These are phyloP conservation scores for Aplidium turbinatum DNA, from an alignment of 23 tunicate genomes.

Conservation along the genomic window DNA sequence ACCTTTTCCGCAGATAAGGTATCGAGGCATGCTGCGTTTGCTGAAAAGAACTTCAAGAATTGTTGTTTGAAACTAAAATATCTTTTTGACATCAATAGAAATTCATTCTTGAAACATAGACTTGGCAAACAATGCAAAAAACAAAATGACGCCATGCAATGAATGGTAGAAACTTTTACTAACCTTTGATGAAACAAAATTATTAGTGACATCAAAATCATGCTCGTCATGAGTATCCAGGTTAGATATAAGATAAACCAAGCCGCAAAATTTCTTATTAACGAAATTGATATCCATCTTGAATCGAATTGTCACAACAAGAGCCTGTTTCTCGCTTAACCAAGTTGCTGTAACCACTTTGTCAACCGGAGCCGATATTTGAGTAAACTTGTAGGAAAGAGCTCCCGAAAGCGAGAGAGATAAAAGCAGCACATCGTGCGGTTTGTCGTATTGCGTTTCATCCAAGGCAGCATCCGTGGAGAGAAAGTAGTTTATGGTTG, in stretches of 20 bases:
- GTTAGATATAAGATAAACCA: slow-evolving; percentile 25
- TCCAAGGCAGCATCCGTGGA: slow-evolving; percentile 7
- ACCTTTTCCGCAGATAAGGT: too few relatives aligned
- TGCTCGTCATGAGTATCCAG: slow-evolving; percentile 24
- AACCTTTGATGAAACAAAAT: too few relatives aligned
- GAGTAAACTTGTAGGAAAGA: background rate
- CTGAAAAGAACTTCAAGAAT: too few relatives aligned
- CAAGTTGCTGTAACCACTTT: background rate
- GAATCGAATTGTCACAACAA: slow-evolving; percentile 2
- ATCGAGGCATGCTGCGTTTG: too few relatives aligned
- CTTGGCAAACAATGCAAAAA: too few relatives aligned
- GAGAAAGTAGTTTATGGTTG: slow-evolving; percentile 1
- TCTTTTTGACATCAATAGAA: too few relatives aligned
- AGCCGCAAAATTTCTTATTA: slow-evolving; percentile 32
- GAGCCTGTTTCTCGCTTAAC: background rate
- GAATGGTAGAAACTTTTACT: too few relatives aligned
- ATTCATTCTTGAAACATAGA: too few relatives aligned
- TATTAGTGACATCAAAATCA: slow-evolving; percentile 21
- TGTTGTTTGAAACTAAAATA: too few relatives aligned
- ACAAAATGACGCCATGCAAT: too few relatives aligned
- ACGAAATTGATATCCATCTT: too few relatives aligned
- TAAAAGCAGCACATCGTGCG: slow-evolving; percentile 1
- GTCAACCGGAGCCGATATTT: background rate
- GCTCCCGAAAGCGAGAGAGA: slow-evolving; percentile 3
- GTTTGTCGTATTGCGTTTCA: background rate